Evolutionary conservation across 2,797 vertebrate species (phyloP).

Genomic region (Spinus olivaceus): DNA sequence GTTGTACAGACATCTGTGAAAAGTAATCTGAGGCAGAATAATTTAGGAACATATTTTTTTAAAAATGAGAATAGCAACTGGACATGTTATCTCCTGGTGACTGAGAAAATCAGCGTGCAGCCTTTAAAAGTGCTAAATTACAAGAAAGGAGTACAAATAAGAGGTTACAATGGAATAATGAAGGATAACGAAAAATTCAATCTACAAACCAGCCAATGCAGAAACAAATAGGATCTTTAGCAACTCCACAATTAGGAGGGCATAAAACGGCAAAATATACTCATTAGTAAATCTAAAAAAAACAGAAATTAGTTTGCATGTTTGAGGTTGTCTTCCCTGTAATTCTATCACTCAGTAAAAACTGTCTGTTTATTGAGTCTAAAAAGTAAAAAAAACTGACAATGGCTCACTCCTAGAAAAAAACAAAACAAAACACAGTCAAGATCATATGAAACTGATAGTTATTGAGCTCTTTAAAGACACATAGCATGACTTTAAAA

Average conservation of each 20-base stretch:
- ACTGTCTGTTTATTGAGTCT: neutral
- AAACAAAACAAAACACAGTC: neutral
- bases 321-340: neutral
- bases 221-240: neutral
- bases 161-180: neutral
- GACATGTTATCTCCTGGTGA: neutral
- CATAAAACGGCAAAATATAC: neutral
- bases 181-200: neutral
- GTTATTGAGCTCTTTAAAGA: neutral
- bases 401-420: neutral
- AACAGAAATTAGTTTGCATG: neutral
- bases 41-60: neutral
- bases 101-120: neutral
- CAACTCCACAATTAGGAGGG: neutral
- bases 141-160: neutral
- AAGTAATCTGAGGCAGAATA: neutral
- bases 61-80: neutral
- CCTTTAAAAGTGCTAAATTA: neutral
- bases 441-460: neutral
- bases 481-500: neutral
- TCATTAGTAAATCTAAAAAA: neutral
- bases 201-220: neutral
- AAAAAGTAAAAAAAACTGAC: neutral
- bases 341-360: neutral
- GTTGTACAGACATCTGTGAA: neutral